Conservation (phyloP, 2,113 vertebrate genomes). For the Murina feae region DNA sequence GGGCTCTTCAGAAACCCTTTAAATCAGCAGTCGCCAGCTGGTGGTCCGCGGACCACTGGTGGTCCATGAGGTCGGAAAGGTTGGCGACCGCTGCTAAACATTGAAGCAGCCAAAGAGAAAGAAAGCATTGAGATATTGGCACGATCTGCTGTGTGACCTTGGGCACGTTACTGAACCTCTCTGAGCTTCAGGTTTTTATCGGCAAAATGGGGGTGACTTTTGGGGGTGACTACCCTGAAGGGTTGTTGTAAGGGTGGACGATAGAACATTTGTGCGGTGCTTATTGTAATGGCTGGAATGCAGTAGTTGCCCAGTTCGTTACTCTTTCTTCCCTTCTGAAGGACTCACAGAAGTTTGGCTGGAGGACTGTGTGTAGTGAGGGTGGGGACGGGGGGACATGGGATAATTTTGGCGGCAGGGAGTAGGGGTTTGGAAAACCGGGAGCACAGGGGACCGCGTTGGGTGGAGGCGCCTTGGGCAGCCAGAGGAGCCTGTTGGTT, state of each 20-base stretch:
- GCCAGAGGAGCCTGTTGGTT: neutral
- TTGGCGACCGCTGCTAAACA: neutral
- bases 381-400: neutral
- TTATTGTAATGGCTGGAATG: neutral
- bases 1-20: neutral
- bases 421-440: neutral
- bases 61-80: no score
- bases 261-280: neutral
- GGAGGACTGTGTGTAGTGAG: neutral
- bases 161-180: neutral
- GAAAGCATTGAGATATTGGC: neutral
- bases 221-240: neutral
- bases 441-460: rapidly evolving
- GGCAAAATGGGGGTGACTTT: neutral
- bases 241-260: neutral
- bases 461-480: neutral
- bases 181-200: neutral
- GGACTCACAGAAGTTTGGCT: neutral
- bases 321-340: neutral
- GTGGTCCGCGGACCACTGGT: no score
- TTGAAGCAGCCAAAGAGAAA: neutral
- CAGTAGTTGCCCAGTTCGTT: neutral
- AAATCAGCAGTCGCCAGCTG: no score
- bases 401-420: neutral
- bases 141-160: neutral